Base-by-base conservation (phyloP, 1,140 invertebrate genomes). In the Drosophila carrolli region DNA sequence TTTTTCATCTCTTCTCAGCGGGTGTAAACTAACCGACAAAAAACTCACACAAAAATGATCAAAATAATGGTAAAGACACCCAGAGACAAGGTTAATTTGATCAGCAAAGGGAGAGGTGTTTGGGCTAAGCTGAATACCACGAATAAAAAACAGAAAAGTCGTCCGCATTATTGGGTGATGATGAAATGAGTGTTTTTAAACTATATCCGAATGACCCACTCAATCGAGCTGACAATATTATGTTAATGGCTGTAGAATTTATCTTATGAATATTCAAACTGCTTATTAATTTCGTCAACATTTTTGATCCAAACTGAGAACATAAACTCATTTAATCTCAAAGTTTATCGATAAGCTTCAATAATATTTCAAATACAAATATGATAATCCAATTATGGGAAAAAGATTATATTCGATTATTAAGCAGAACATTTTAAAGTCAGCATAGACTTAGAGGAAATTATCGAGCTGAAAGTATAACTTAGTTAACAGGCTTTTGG, bases 1-100 rank as follows among this genome's bases (percentile, higher is more conserved):
- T 82, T 66, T 68, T 65, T 72, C 66, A n/a, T 58, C 29, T 11
- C 38, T 32, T 32, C 67, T 8, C 67, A 72, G 68, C 68, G 68
- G 68, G 68, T 72, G 68, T 58, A 58, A 47, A 35, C 50, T 59
- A 65, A 41, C 29, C 38, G 61, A 58, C 29, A 55, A 60, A 54
- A 54, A 54, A 35, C 43, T 8, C 50, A 66, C 56, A 78, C 44
- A 67, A 40, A 63, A 81, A 70, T 60, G 46, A 66, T 57, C 65
- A 63, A 70, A 75, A 53, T 75, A 75, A 60, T 61, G 35, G 38
- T 46, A 37, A 55, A 46, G 47, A 65, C 50, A 54, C 55, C 62
- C 46, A 44, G 56, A 56, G 62, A 50, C 61, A 70, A 86, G 50
- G 44, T 77, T 73, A 65, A 81, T 68, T 58, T 63, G 68, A 41